A percentile compares a stretch with the other conserved stretches of the same genome.
Conservation (phyloP, 2,113 vertebrate genomes). For the Cygnus atratus region DNA sequence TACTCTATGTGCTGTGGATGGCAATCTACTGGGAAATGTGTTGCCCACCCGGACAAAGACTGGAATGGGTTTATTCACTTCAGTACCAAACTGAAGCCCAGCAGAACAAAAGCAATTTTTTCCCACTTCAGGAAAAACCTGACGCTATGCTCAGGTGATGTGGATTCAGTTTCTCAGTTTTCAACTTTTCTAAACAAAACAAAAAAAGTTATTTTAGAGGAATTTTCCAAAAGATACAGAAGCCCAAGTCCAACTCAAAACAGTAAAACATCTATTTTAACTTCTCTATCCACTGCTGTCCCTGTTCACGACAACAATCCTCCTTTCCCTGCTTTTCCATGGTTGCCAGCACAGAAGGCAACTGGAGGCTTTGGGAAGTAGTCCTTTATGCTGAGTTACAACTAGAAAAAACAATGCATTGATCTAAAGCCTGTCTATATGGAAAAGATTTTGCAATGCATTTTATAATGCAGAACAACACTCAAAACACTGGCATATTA, state of each 20-base stretch:
- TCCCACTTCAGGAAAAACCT: background rate
- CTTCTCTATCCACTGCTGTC: background rate
- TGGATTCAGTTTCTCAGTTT: background rate
- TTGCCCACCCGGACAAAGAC: background rate
- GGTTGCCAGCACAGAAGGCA: background rate
- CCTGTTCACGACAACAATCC: background rate
- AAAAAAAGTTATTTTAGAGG: background rate
- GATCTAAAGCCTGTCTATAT: background rate
- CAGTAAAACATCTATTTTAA: background rate
- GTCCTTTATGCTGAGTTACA: background rate
- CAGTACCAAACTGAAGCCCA: background rate
- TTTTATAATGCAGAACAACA: background rate
- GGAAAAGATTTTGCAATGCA: background rate
- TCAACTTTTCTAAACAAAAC: background rate
- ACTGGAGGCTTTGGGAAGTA: background rate
- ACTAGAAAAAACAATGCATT: background rate
- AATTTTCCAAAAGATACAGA: background rate
- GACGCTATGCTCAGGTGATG: background rate
- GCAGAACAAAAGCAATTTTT: background rate
- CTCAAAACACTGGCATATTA: no score
- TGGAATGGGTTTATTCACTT: background rate
- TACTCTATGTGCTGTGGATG: fast-evolving
- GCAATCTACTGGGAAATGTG: fast-evolving
- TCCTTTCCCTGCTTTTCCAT: background rate
- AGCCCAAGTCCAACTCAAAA: background rate